These are phyloP conservation scores for Centropus bengalensis DNA, from an alignment of 2,113 vertebrate species.

Conservation along the genomic window DNA sequence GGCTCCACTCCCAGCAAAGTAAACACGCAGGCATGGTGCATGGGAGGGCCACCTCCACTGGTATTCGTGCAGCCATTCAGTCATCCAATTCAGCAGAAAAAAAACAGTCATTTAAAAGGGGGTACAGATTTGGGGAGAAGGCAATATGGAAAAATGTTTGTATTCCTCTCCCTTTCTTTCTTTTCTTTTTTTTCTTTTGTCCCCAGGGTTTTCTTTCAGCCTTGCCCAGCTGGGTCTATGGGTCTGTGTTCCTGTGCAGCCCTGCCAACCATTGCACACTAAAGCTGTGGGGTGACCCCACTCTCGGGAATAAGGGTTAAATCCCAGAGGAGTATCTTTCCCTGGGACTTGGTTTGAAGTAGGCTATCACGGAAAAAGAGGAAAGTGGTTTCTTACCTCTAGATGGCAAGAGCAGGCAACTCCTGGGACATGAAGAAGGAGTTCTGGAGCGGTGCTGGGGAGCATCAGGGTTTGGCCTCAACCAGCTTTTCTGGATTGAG, in stretches of 20 bases:
- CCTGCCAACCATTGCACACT: neutral
- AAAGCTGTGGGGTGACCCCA: neutral
- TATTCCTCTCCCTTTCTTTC: neutral
- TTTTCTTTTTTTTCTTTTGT: neutral
- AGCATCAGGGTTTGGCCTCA: neutral
- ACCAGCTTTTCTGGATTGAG: neutral
- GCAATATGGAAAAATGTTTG: neutral
- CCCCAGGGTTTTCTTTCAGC: neutral
- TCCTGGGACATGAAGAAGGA: neutral
- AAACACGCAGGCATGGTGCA: rapidly evolving
- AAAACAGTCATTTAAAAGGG: neutral
- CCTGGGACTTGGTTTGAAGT: neutral
- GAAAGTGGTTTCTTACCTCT: neutral
- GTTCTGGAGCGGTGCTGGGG: neutral
- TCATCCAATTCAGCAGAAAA: neutral
- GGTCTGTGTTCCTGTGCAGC: neutral
- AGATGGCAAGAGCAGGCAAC: neutral
- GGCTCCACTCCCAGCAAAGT: neutral
- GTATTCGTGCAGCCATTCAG: neutral
- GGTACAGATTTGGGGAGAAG: neutral
- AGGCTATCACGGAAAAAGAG: neutral
- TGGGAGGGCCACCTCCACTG: neutral
- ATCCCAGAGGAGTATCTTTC: neutral
- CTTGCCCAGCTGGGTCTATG: too few relatives aligned
- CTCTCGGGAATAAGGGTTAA: neutral